Percentiles rank a stretch among this genome's conserved stretches.
These are phyloP conservation scores for Falco novaeseelandiae DNA, from an alignment of 2,797 vertebrate species.

Conservation along the genomic window DNA sequence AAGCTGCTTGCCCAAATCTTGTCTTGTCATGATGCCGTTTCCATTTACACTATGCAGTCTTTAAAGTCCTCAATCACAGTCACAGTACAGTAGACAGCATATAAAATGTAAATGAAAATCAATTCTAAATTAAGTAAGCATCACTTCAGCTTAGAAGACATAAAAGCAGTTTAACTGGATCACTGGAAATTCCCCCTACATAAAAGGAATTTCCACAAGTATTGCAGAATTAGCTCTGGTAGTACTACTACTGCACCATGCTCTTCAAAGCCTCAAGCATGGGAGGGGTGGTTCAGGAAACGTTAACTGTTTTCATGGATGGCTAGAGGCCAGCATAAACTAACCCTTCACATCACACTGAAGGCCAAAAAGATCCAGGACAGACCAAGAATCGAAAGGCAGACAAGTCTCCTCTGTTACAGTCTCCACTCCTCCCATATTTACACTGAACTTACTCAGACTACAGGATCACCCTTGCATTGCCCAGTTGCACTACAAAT, in stretches of 20 bases:
- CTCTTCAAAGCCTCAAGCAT: neutral
- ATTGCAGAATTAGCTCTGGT: neutral
- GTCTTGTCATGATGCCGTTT: neutral
- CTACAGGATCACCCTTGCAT: neutral
- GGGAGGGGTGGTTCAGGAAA: conserved; percentile 9
- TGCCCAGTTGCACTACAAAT: neutral
- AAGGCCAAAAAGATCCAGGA: neutral
- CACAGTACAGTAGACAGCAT: neutral
- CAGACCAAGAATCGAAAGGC: neutral
- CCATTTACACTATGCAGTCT: neutral
- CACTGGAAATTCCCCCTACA: conserved; percentile 28
- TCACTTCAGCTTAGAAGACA: neutral
- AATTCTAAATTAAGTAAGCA: conserved; percentile 6
- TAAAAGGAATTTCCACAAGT: conserved; percentile 8
- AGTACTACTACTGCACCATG: neutral
- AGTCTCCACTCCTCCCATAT: neutral
- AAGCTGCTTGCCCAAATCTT: neutral
- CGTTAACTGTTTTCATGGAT: neutral
- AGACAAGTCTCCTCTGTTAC: neutral
- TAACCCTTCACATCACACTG: neutral
- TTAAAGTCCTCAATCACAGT: neutral
- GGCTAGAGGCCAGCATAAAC: neutral
- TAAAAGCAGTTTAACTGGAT: neutral
- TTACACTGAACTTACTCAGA: neutral
- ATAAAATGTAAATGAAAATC: neutral